Base-by-base conservation (phyloP, 2,797 vertebrate species). In the Dendrocincla tyrannina region DNA sequence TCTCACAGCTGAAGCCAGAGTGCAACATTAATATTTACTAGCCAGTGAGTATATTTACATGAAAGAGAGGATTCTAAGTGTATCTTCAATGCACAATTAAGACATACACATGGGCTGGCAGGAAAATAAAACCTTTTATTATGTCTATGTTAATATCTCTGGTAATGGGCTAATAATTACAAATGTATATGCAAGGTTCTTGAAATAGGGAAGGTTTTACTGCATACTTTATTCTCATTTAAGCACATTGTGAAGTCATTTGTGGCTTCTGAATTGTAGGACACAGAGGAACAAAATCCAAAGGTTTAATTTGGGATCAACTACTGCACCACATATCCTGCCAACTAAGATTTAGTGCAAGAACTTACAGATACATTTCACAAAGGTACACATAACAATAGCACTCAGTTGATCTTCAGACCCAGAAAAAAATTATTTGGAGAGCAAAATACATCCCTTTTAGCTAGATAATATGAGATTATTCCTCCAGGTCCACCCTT, bases 11-110 rank as follows among this genome's bases (percentile, higher is more conserved):
- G 94, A 49, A 97, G 46, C 50, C 83, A 96, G 78, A 96, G 94
- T 85, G 94, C 28, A 91, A 66, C 87, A 91, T 92, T 97, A 96
- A 96, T 95, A 92, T 97, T 97, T 97, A 96, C 96, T 92, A 97
- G 78, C 25, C 73, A 91, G 55, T 88, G 89, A 94, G 89, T 91
- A 69, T 88, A 89, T 96, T 97, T 97, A 94, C 74, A 88, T 74
- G 72, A 96, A 97, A 93, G 95, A 88, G 60, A 93, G 75, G 95
- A 91, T 69, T 73, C 74, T 96, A 95, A 96, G 90, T 70, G 74
- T 84, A 82, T 85, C 94, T 96, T 96, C 13, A 0, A 74, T 93
- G 93, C 19, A 85, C 91, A 96, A 94, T 97, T 97, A 98, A 97
- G 66, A 83, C 69, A 90, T 55, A 87, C 62, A 96, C 42, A 87